Evolutionary conservation across 2,113 vertebrate genomes (phyloP), one percentile per base, ranked within the genome.

Genomic region (Rattus rattus): DNA sequence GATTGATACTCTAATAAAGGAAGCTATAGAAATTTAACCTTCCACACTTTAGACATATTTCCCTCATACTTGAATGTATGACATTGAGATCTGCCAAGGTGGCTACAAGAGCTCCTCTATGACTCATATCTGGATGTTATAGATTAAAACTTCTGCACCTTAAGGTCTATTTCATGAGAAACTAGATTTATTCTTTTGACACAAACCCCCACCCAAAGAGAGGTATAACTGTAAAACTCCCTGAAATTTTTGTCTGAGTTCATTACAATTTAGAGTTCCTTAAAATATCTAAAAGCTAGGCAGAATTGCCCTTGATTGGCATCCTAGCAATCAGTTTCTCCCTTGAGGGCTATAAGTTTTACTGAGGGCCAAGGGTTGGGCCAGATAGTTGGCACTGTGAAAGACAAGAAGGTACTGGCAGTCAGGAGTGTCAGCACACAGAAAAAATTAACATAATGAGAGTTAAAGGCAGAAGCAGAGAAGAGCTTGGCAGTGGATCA

Each of bases 181-280:
- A 28, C n/a, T n/a, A 52, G 33, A 61, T 65, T 90, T 52, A 39
- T 67, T 92, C 79, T 73, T 88, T 92, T 87, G 86, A 65, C 88
- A 52, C 28, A 47, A 0, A 19, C 6, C 8, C 13, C 17, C 67
- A 7, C 3, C 14, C 10, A 39, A 59, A 79, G 63, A 93, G 87
- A 86, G 14, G 7, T 30, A 59, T 65, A 87, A 7, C 36, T 69
- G 28, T 69, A 88, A 93, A 13, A 2, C 1, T 6, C 36, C 47
- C 22, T 90, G 76, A 88, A 73, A 91, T 76, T 70, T 52, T 43
- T 47, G 16, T 72, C 26, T 54, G 47, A 91, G 56, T 91, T 70
- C 36, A 16, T 79, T 16, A 47, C 24, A 79, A 43, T 30, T 73
- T 49, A 19, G 2, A 65, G 13, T 43, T 2, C n/a, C 6, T 59